Conservation (phyloP, 35 echinoderm and acorn worm genomes). For the Ophioderma brevispina region DNA sequence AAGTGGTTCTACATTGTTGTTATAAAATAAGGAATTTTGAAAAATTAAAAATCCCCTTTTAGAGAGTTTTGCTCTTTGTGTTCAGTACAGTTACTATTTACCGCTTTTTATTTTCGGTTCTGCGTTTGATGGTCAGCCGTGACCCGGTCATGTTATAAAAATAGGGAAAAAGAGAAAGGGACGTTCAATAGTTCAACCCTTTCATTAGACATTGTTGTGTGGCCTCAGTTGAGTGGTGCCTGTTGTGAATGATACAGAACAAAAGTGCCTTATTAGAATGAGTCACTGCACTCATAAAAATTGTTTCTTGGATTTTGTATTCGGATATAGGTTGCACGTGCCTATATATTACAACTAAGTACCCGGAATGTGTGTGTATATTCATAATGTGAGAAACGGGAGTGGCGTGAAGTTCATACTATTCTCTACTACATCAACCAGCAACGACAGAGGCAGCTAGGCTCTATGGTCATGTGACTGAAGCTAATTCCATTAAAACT, state of each 20-base stretch:
- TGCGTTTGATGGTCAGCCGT: not conserved
- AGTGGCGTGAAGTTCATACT: no score
- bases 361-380: not conserved
- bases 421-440: no score
- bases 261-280: not conserved
- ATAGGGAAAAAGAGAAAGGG: not conserved
- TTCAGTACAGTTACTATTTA: no score
- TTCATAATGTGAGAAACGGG: not conserved
- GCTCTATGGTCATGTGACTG: not conserved
- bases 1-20: no score
- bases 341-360: not conserved
- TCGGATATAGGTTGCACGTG: not conserved
- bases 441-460: not conserved
- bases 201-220: not conserved
- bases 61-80: no score
- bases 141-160: not conserved
- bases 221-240: not conserved
- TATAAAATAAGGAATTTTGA: no score
- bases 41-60: no score
- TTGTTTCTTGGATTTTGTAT: not conserved
- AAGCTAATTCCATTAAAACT: not conserved
- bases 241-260: not conserved
- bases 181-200: conserved; percentile 1
- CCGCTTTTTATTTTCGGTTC: no score
- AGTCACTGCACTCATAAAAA: not conserved